Percentiles rank a stretch among this genome's conserved stretches.
These are phyloP conservation scores for Lycaon pictus DNA, from an alignment of 2,113 vertebrate genomes.

Conservation along the genomic window DNA sequence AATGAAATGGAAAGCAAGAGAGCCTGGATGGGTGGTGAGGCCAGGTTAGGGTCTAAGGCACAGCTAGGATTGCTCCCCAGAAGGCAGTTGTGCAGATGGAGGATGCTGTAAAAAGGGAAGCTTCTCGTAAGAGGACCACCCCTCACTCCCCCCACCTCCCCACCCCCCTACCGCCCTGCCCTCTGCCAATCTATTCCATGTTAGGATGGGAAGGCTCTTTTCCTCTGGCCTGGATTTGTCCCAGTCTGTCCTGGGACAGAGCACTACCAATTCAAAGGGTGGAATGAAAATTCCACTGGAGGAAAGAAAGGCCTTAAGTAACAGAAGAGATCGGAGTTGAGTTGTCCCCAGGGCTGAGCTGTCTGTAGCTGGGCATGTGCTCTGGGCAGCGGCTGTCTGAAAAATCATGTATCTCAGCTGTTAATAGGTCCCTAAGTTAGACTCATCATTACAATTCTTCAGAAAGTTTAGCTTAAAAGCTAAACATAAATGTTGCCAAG, in stretches of 20 bases:
- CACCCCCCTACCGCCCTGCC: no score
- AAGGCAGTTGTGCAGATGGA: not conserved
- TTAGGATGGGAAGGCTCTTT: not conserved
- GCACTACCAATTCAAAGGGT: not conserved
- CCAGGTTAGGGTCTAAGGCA: not conserved
- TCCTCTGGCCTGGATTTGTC: not conserved
- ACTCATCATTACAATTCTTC: not conserved
- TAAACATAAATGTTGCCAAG: not conserved
- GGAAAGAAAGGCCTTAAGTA: not conserved
- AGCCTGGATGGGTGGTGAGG: not conserved
- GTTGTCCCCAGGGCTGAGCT: no score
- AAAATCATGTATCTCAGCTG: not conserved
- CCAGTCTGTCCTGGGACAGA: not conserved
- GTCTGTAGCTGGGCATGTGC: not conserved
- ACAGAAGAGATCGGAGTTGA: not conserved
- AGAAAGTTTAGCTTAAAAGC: not conserved
- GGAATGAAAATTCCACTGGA: not conserved
- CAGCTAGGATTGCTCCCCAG: accelerated
- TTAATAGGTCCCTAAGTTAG: not conserved
- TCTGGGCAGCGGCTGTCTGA: not conserved
- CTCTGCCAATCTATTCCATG: not conserved
- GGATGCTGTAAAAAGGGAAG: not conserved
- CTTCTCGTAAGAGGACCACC: not conserved
- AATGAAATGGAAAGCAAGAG: not conserved
- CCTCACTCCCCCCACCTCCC: no score